Evolutionary conservation across 2,888 invertebrate species (phyloP), one percentile per base, ranked within the genome.

Genomic region (Cryptus armator): DNA sequence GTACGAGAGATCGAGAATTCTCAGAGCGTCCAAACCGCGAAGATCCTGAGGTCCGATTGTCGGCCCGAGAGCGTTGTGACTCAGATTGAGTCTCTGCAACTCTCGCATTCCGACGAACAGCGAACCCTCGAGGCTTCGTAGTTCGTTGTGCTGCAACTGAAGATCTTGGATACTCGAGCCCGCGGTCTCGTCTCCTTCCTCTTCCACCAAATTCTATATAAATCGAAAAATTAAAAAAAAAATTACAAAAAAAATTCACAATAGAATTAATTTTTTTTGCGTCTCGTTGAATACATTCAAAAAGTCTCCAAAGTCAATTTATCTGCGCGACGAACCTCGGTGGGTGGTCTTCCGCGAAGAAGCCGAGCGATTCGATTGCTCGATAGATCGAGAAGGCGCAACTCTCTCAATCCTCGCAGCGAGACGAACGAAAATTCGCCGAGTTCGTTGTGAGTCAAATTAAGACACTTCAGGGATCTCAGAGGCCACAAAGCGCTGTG

Each of bases 401-500:
- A 94, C 86, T 95, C 95, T 87, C 96, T 95, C 82, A 98, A 93
- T 0, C 97, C 97, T 81, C 96, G 96, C 66, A 98, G 96, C 93
- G 98, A 97, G 92, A 96, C 96, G 90, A 98, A 95, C 0, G 97
- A 97, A 94, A 98, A 98, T 90, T 97, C 97, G 0, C 95, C 95
- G 80, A 98, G 95, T 53, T 95, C 94, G 92, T 98, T 98, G 91
- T 96, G 96, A 0, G 97, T 97, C 84, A 98, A 94, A 94, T 97
- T 97, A 62, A 97, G 95, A 87, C 95, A 95, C 86, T 95, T 95
- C 29, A 98, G 94, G 10, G 96, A 95, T 88, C 95, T 95, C 72
- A 98, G 94, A 59, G 96, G 96, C 88, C 96, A 94, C 59, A 98
- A 92, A 0, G 97, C 97, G 71, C 96, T 96, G 90, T 97, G 97